Evolutionary conservation across 2,888 invertebrate species (phyloP), one percentile per base, ranked within the genome.

Genomic region (Cheilosia pagana): DNA sequence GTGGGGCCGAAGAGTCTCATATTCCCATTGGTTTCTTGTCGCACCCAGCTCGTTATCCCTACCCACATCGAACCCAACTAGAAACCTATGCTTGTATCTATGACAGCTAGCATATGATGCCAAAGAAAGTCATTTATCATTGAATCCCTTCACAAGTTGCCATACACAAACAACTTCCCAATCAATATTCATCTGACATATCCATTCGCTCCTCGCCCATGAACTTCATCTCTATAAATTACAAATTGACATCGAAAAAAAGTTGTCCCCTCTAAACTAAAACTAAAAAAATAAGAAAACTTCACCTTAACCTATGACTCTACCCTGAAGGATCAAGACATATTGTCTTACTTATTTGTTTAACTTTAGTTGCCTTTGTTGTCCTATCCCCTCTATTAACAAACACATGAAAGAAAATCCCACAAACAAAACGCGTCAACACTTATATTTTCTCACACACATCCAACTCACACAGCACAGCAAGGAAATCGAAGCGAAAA

Each of bases 351-450:
- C 70, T 77, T 77, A 77, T 76, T 76, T 77, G 43, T 43, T 63
- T 48, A 77, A 78, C 77, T 77, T 77, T 55, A 48, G 55, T 25
- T 16, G 52, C 25, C 43, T 41, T 19, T 16, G 45, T 45, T 48
- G 23, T 23, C 53, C 45, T 12, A n/a, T 23, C 1, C 68, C n/a
- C 39, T 48, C 48, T 62, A 62, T 62, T 77, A 62, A 23, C 19
- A 48, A 62, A 60, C 41, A 45, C 60, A 67, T 67, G 60, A 62
- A 77, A 62, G 62, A 62, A 70, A 70, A 62, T 70, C 68, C 62
- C 62, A 60, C 62, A 72, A 82, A 53, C n/a, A n/a, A 62, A 74
- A 78, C 77, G 43, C 50, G 77, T 74, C 78, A 83, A 78, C 78
- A 74, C 78, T 78, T 81, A 53, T 52, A 14, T 21, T 53, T 53